A percentile compares a stretch with the other conserved stretches of the same genome.
Evolutionary conservation across 2,113 vertebrate genomes (phyloP).

Genomic region (Dendropsophus ebraccatus): DNA sequence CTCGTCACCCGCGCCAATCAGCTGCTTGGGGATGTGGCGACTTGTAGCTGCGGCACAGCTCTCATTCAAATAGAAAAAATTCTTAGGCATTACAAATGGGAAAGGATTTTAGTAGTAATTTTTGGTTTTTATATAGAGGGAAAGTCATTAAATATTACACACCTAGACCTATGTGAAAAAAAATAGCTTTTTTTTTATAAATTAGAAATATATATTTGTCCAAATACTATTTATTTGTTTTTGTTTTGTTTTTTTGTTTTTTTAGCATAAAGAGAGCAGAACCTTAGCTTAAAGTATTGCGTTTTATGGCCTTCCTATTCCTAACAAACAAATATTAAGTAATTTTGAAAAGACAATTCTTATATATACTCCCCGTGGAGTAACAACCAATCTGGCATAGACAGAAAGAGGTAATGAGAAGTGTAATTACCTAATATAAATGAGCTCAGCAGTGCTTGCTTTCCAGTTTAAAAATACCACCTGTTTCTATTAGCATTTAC

Average conservation of each 20-base stretch:
- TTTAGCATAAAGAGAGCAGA: not conserved
- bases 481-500: slow-evolving; percentile 63
- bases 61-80: too few relatives aligned
- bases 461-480: slow-evolving; percentile 65
- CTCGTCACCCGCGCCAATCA: too few relatives aligned
- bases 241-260: not conserved
- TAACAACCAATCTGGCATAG: slow-evolving; percentile 63
- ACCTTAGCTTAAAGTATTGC: slow-evolving; percentile 16
- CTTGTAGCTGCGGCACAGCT: too few relatives aligned
- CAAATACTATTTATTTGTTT: not conserved
- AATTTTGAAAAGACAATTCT: slow-evolving; percentile 64
- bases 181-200: not conserved
- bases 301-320: slow-evolving; percentile 58
- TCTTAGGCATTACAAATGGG: not conserved
- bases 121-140: not conserved
- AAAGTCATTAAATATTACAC: not conserved
- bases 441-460: slow-evolving; percentile 63
- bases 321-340: slow-evolving; percentile 61
- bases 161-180: not conserved
- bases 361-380: slow-evolving; percentile 62
- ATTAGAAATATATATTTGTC: not conserved
- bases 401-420: slow-evolving; percentile 66
- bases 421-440: slow-evolving; percentile 67
- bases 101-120: not conserved
- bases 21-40: not conserved